Evolutionary conservation across 1,140 invertebrate genomes (phyloP).

Genomic region (Anadara kagoshimensis): DNA sequence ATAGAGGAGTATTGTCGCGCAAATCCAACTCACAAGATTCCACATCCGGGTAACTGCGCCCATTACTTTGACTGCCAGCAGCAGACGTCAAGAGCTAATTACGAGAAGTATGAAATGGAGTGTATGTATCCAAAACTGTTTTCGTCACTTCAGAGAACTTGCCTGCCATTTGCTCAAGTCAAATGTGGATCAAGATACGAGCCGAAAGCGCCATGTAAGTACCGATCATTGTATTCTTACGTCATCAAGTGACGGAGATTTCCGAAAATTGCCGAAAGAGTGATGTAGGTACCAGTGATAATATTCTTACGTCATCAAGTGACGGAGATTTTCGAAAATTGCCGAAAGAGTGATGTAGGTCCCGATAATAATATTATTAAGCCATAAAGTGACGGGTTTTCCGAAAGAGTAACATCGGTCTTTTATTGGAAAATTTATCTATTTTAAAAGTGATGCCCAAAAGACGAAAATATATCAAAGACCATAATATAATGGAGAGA

Average conservation of each 20-base stretch:
- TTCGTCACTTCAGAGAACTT: constrained; percentile 39
- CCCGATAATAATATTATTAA: too few species aligned
- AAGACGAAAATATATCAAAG: too few species aligned
- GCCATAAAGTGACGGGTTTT: too few species aligned
- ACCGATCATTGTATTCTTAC: background rate
- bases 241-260: background rate
- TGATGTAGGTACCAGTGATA: too few species aligned
- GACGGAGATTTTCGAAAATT: too few species aligned
- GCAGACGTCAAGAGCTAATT: constrained; percentile 44
- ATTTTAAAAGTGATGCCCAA: too few species aligned
- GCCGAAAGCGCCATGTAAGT: constrained; percentile 56
- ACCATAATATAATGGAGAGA: too few species aligned
- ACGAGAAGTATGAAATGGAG: constrained; percentile 45
- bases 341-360: too few species aligned
- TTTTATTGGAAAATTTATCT: too few species aligned
- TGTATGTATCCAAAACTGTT: constrained; percentile 60
- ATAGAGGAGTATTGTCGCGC: constrained; percentile 55
- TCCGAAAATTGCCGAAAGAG: too few species aligned
- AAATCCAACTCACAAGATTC: constrained; percentile 43
- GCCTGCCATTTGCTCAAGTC: constrained; percentile 54
- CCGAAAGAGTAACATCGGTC: too few species aligned
- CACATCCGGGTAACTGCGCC: constrained; percentile 55
- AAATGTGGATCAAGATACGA: constrained; percentile 53
- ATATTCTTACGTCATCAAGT: too few species aligned
- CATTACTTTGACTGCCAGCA: constrained; percentile 50